phyloP scores from a whole-genome alignment of 1,140 invertebrate species.

The Zaprionus capensis region DNA sequence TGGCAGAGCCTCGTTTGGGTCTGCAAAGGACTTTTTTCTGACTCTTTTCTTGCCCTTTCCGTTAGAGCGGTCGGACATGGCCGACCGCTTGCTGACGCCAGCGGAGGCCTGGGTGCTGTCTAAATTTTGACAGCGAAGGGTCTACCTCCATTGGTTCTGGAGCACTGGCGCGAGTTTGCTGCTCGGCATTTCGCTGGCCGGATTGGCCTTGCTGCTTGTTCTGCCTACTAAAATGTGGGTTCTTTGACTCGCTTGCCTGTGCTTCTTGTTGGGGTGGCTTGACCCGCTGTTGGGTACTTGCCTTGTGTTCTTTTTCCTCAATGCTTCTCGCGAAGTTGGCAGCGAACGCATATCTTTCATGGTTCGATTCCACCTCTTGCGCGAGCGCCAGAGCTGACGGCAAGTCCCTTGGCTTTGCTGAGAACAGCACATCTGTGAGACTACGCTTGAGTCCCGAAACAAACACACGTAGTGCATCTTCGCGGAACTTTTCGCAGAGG shows the following conservation, averaged over 20 bases:
- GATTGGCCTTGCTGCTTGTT: background rate
- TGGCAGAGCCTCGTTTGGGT: background rate
- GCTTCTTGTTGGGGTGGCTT: background rate
- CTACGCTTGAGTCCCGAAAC: background rate
- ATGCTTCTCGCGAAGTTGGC: background rate
- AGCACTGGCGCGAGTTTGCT: background rate
- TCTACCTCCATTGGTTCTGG: background rate
- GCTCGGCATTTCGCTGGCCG: background rate
- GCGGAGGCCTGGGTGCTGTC: background rate
- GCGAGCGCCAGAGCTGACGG: background rate
- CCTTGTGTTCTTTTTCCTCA: background rate
- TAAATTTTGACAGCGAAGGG: background rate
- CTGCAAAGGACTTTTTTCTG: conserved; percentile 3
- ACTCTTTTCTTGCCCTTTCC: background rate
- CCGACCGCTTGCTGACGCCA: background rate
- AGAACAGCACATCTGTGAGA: background rate
- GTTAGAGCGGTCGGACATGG: too few relatives aligned
- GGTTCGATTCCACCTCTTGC: background rate
- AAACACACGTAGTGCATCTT: background rate
- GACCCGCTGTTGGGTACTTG: background rate
- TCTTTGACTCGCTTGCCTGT: background rate
- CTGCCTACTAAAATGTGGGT: background rate
- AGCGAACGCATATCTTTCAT: background rate
- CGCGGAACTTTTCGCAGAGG: background rate
- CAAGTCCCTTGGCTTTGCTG: background rate